Conservation (phyloP, 2,113 vertebrate genomes). For the Ictalurus furcatus region DNA sequence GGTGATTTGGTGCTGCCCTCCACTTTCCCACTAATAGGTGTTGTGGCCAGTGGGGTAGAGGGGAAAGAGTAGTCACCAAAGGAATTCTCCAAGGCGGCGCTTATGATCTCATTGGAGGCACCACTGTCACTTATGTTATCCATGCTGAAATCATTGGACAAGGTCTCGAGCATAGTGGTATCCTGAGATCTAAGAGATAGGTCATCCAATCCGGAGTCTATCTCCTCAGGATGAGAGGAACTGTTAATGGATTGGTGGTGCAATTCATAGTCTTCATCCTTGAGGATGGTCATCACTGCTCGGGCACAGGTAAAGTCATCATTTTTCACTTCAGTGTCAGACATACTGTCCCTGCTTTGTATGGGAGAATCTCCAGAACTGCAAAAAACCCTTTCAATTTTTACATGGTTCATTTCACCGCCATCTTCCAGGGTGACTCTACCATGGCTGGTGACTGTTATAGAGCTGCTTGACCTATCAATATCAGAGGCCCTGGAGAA, state of each 20-base stretch:
- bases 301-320: constrained; percentile 86
- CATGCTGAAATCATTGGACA: constrained; percentile 90
- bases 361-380: constrained; percentile 56
- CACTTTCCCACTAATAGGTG: constrained; percentile 74
- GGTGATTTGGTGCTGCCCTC: constrained; percentile 74
- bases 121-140: constrained; percentile 93
- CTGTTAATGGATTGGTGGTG: constrained; percentile 72
- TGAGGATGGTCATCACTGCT: constrained; percentile 86
- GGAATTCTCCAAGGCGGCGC: constrained; percentile 79
- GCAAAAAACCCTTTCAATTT: constrained; percentile 69
- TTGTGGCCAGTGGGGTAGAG: constrained; percentile 82
- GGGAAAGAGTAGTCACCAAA: constrained; percentile 79
- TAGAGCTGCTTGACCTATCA: constrained; percentile 62
- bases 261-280: constrained; percentile 82
- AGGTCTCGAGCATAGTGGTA: constrained; percentile 82
- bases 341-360: constrained; percentile 1
- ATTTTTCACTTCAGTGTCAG: constrained; percentile 71
- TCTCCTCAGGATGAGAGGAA: constrained; percentile 83
- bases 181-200: constrained; percentile 92
- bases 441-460: constrained; percentile 59
- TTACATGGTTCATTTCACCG: constrained; percentile 45
- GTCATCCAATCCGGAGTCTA: constrained; percentile 92
- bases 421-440: constrained; percentile 58
- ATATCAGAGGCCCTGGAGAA: constrained; percentile 79
- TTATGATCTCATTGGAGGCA: constrained; percentile 85